A percentile compares a stretch with the other conserved stretches of the same genome.
These are phyloP conservation scores for Bembecia ichneumoniformis DNA, from an alignment of 2,888 invertebrate species.

Conservation along the genomic window DNA sequence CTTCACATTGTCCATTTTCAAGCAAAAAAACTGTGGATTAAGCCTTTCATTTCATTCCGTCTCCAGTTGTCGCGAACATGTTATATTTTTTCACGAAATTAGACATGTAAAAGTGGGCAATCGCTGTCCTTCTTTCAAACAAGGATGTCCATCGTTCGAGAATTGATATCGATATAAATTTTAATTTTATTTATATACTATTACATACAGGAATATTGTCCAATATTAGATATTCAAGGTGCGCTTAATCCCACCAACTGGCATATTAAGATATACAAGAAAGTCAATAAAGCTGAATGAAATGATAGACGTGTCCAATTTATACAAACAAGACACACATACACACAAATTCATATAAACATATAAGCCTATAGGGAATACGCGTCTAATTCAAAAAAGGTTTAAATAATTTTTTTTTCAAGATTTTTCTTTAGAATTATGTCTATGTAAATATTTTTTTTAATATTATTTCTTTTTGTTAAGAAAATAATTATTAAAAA, in stretches of 20 bases:
- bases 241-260: background rate
- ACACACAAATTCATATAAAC: too few species aligned
- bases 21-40: conserved; percentile 50
- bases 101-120: conserved; percentile 60
- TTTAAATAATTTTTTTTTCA: too few species aligned
- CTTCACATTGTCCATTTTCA: conserved; percentile 30
- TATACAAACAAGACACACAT: too few species aligned
- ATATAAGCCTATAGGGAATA: too few species aligned
- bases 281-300: too few species aligned
- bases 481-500: too few species aligned
- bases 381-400: too few species aligned
- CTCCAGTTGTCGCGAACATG: conserved; percentile 38
- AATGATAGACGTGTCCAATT: too few species aligned
- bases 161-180: background rate
- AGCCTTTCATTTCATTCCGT: conserved; percentile 41
- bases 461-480: too few species aligned
- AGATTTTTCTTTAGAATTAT: too few species aligned
- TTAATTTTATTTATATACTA: background rate
- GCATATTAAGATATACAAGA: background rate
- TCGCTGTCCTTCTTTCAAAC: background rate
- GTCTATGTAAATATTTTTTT: too few species aligned
- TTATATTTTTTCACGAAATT: conserved; percentile 39
- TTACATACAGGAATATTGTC: background rate
- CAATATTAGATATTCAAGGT: background rate
- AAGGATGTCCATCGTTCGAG: too few species aligned